Evolutionary conservation across 2,888 invertebrate genomes (phyloP), one percentile per base, ranked within the genome.

Genomic region (Heliconius hortense): DNA sequence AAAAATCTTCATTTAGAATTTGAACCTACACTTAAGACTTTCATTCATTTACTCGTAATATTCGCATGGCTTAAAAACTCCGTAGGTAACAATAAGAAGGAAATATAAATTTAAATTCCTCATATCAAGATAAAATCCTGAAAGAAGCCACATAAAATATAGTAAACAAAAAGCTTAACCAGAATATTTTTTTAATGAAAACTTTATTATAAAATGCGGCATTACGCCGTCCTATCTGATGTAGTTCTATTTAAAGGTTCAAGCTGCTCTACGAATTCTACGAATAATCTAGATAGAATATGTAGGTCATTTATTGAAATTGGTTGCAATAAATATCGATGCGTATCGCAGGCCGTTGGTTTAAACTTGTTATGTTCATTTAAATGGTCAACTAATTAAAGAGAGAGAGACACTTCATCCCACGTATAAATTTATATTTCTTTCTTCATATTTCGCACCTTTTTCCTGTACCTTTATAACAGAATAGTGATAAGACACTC

Each of bases 231-330:
- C 39, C 21, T 56, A 67, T 73, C 67, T 60, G 59, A 73, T 67
- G 53, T 63, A 69, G 68, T n/a, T 18, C 28, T 73, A 69, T 48
- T 59, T 67, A 70, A 71, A 74, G 62, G 60, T 62, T 59, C 74
- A 71, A 48, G 18, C 53, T 56, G n/a, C 35, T 39, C 59, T 60
- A 73, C 31, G 62, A 28, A 63, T 43, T 66, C 39, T 39, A 62
- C 48, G 67, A 75, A 76, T 76, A 76, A 72, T 60, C 60, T 26
- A 71, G 73, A 77, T 26, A 71, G 73, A 77, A n/a, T 78, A 77
- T 81, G 78, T 78, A 66, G 76, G 77, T 76, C 80, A 80, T 82
- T 81, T 80, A 82, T 82, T 80, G 82, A 82, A 81, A 82, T 82
- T 80, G 81, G 75, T 79, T 76, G 72, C 76, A 76, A 80, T 80